Conservation (phyloP, 2,113 vertebrate species). For the Martes martes region DNA sequence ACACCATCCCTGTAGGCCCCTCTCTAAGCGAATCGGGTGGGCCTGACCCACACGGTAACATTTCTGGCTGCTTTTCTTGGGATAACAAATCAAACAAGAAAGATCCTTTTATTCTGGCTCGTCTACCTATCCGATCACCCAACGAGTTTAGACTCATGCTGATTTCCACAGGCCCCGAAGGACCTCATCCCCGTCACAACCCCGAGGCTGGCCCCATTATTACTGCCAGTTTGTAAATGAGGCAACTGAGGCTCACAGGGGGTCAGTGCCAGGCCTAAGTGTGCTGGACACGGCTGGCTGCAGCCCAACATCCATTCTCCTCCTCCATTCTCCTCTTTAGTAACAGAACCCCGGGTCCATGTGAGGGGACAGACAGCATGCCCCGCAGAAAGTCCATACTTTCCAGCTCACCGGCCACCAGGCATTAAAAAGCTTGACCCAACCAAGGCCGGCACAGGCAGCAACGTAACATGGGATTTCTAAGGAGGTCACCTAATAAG, state of each 20-base stretch:
- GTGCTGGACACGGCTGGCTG: background rate
- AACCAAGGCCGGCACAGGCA: background rate
- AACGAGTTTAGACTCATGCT: background rate
- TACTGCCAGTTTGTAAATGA: background rate
- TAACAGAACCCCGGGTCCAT: background rate
- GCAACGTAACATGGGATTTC: background rate
- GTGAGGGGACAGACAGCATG: background rate
- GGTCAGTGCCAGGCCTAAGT: background rate
- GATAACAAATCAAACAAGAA: background rate
- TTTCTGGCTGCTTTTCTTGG: background rate
- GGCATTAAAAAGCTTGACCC: background rate
- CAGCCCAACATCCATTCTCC: background rate
- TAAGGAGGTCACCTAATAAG: background rate
- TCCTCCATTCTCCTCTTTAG: background rate
- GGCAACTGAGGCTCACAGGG: background rate
- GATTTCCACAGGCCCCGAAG: background rate
- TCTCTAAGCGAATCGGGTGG: background rate
- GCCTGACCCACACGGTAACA: rapidly evolving
- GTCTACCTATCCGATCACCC: background rate
- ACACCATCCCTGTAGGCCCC: background rate
- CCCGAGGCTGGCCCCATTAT: background rate
- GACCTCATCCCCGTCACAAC: background rate
- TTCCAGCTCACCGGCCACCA: background rate
- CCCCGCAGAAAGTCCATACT: background rate
- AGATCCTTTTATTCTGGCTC: background rate